phyloP scores from a whole-genome alignment of 1,140 invertebrate genomes.

The Phymastichus coffea region DNA sequence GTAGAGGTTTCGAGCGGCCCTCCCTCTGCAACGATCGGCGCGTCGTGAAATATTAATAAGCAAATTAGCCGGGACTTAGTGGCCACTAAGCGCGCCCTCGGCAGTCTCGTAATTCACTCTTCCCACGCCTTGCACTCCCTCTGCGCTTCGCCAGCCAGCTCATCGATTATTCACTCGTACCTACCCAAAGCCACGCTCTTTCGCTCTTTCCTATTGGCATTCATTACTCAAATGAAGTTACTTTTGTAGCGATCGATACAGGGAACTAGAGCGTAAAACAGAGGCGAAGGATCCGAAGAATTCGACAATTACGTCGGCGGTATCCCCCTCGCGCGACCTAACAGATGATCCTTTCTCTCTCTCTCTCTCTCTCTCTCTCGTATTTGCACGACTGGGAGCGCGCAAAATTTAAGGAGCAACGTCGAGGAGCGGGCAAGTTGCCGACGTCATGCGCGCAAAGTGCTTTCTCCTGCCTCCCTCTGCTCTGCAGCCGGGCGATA shows the following conservation, averaged over 20 bases:
- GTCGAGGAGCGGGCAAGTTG: constrained; percentile 22
- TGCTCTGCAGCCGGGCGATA: no score
- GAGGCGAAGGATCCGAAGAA: no score
- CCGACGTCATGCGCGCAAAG: constrained; percentile 23
- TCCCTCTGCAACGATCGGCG: constrained; percentile 46
- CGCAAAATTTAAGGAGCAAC: not conserved
- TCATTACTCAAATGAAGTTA: not conserved
- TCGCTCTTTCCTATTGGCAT: not conserved
- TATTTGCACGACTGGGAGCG: not conserved
- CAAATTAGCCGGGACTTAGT: constrained; percentile 52
- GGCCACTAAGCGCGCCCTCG: constrained; percentile 36
- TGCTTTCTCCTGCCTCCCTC: no score
- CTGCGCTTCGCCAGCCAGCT: not conserved
- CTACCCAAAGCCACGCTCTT: no score
- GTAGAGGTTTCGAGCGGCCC: no score
- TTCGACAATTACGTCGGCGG: no score
- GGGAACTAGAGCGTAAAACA: no score
- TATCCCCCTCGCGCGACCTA: not conserved
- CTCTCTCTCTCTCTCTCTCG: not conserved
- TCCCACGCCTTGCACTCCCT: constrained; percentile 39
- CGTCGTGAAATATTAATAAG: constrained; percentile 54
- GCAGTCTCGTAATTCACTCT: constrained; percentile 47
- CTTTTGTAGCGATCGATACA: not conserved
- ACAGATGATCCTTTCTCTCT: not conserved
- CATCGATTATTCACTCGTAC: constrained; percentile 18